Base-by-base conservation (phyloP, 2,113 vertebrate species). In the Baryphthengus martii region DNA sequence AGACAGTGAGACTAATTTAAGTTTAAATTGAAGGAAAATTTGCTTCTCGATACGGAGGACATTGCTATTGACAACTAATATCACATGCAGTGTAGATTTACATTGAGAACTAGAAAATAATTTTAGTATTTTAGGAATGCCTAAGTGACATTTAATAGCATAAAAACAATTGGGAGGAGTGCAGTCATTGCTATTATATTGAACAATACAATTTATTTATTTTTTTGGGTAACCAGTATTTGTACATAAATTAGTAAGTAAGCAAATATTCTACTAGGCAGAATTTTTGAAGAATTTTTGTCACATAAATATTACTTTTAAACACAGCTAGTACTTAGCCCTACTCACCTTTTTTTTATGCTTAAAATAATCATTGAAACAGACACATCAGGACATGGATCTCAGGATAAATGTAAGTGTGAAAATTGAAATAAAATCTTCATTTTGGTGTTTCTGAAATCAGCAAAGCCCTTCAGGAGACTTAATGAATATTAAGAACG, bases 401-500 rank as follows among this genome's bases (percentile, higher is more conserved):
- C 49, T 95, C n/a, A 74, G 65, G 62, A 79, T 83, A 8, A 85
- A 94, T 3, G 61, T 26, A 94, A 95, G n/a, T n/a, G 15, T 52
- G 68, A 88, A 91, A 88, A 92, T 28, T 67, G 75, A 96, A 97
- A 62, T 28, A 80, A 75, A 97, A 88, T 15, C 65, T 87, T 94
- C 76, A 61, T 23, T 39, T 9, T 70, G 28, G 17, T 72, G 16
- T 67, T 90, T 70, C 42, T 76, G 90, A 90, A 93, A 82, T 33
- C 15, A 96, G 39, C 1, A 85, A 90, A 82, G 37, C 28, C 10
- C 84, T 95, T 87, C 82, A 93, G 77, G 88, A 95, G 74, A 80
- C 28, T 76, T 90, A 97, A 95, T 93, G 84, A 95, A 95, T 95
- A 95, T 75, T 73, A 94, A 70, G 82, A 96, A 85, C 1, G 3